Percentiles rank a stretch among this genome's conserved stretches.
Conservation (phyloP, 2,113 vertebrate genomes). For the Lucifuga dentata region DNA sequence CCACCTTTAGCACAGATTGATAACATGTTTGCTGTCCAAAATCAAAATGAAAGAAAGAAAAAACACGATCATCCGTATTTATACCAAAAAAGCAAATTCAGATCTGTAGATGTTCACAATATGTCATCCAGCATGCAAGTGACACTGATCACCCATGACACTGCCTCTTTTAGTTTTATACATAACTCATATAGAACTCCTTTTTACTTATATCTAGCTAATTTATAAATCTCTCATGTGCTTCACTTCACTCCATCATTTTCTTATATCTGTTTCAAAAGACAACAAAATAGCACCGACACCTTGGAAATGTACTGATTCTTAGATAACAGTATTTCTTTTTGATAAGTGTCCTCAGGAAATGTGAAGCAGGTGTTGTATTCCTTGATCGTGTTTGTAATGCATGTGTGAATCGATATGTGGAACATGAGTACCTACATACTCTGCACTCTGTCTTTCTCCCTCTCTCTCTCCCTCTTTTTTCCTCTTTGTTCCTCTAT, state of each 20-base stretch:
- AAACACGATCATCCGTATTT: no score
- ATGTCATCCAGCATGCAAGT: background rate
- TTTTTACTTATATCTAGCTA: constrained; percentile 41
- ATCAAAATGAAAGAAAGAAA: background rate
- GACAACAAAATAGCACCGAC: background rate
- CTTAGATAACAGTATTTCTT: background rate
- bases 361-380: constrained; percentile 32
- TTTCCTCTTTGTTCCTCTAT: constrained; percentile 14
- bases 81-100: no score
- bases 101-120: background rate
- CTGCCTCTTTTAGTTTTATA: constrained; percentile 14
- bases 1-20: constrained; percentile 23
- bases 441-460: constrained; percentile 19
- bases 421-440: constrained; percentile 42
- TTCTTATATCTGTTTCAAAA: constrained; percentile 14
- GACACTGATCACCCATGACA: background rate
- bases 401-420: constrained; percentile 52
- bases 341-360: constrained; percentile 6
- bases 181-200: constrained; percentile 64
- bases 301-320: constrained; percentile 2
- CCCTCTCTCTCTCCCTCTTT: constrained; percentile 12
- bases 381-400: constrained; percentile 37
- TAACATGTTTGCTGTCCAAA: constrained; percentile 11
- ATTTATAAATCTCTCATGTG: constrained; percentile 65
- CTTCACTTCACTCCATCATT: constrained; percentile 24